Base-by-base conservation (phyloP, 1,140 invertebrate genomes). In the Dermatophagoides farinae region DNA sequence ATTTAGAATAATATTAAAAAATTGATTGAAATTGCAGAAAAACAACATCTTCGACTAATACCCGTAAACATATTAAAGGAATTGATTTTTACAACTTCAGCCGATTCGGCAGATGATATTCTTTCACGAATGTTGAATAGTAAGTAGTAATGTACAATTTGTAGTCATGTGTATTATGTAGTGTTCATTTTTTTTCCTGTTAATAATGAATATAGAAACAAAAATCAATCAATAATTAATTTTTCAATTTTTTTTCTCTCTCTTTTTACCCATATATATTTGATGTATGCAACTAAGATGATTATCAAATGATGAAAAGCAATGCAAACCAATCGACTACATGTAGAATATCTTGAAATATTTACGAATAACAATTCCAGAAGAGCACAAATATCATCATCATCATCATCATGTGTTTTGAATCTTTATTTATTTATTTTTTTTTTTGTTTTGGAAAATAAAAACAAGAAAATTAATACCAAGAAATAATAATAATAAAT, bases 21-120 rank as follows among this genome's bases (percentile, higher is more conserved):
- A 60, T 69, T 76, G 68, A 67, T 75, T 37, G 72, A 74, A 38
- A 64, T 68, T 38, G 72, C 73, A 1, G 70, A 73, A 25, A 63
- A 71, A 23, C 65, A 72, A 62, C 67, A 70, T 38, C 71, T 71
- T 61, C 69, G 67, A 60, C 67, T 66, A 50, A 57, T 76, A 14
- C 70, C 73, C 0, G 69, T 70, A 6, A 52, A 64, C 25, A 62
- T 75, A 18, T 67, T 76, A 22, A 69, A 70, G 44, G 69, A 73
- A n/a, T 66, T 76, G n/a, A 70, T 75, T 47, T 65, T 70, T 58
- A 72, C 73, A 9, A 63, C 68, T 0, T 69, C 69, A 14, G 65
- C 66, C 38, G 73, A 75, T 38, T 55, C 66, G 40, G 71, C 70
- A 2, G 71, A 74, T 60, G 71, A 71, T 62, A 60, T 66, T 0